A percentile compares a stretch with the other conserved stretches of the same genome.
Conservation (phyloP, 2,113 vertebrate species). For the Elephantulus edwardii region DNA sequence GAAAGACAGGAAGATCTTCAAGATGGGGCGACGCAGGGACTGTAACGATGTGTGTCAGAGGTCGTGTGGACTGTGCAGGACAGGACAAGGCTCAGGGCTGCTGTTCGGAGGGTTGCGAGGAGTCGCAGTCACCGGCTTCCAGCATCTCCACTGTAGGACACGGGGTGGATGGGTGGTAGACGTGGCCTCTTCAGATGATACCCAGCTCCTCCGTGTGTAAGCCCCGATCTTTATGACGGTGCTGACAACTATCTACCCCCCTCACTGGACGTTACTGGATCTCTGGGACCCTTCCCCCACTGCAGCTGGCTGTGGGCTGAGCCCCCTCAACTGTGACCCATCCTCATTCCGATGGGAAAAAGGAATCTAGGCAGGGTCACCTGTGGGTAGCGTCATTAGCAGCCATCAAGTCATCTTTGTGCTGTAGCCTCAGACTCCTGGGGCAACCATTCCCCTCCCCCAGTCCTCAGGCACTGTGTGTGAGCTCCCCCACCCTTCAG, state of each 20-base stretch:
- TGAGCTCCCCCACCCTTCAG: not conserved
- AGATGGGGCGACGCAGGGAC: too few relatives aligned
- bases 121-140: too few relatives aligned
- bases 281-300: not conserved
- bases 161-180: too few relatives aligned
- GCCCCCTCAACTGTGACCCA: not conserved
- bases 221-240: not conserved
- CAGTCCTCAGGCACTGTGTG: not conserved
- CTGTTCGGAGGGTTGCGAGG: too few relatives aligned
- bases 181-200: too few relatives aligned
- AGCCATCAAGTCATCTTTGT: not conserved
- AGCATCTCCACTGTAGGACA: too few relatives aligned
- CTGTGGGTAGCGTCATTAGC: not conserved
- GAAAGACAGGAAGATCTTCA: too few relatives aligned
- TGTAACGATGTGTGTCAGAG: too few relatives aligned
- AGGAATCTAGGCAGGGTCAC: too few relatives aligned
- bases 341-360: not conserved
- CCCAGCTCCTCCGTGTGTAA: not conserved
- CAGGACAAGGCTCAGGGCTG: too few relatives aligned
- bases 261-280: not conserved
- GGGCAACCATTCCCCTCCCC: not conserved
- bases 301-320: too few relatives aligned
- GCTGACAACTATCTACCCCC: not conserved
- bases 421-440: not conserved
- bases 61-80: too few relatives aligned